Conservation (phyloP, 2,797 vertebrate genomes). For the Apogon talboti region DNA sequence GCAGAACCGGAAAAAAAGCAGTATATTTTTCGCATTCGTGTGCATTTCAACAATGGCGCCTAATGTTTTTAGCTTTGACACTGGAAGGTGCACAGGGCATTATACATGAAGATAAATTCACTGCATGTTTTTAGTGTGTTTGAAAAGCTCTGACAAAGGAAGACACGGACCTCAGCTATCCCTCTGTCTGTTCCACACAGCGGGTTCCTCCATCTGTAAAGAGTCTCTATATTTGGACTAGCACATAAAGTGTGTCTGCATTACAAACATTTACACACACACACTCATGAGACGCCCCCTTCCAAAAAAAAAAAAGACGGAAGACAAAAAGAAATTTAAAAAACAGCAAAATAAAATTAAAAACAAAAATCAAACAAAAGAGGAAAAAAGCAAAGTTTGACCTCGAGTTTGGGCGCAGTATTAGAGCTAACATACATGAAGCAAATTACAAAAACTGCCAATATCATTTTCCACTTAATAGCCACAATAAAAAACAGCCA, state of each 20-base stretch:
- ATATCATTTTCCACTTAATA: conserved; percentile 76
- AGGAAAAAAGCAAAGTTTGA: conserved; percentile 29
- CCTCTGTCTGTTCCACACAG: background rate
- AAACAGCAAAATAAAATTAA: background rate
- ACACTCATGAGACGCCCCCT: conserved; percentile 25
- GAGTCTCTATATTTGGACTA: conserved; percentile 18
- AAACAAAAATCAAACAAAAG: background rate
- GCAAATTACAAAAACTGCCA: conserved; percentile 79
- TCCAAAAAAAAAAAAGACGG: conserved; percentile 28
- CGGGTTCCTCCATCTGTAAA: conserved; percentile 24
- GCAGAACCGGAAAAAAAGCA: background rate
- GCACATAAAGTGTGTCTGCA: conserved; percentile 12
- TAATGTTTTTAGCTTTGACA: background rate
- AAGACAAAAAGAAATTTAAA: background rate
- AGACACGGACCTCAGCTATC: conserved; percentile 48
- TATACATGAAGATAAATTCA: conserved; percentile 10
- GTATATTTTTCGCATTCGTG: background rate
- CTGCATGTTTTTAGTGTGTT: conserved; percentile 3
- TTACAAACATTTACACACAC: conserved; percentile 16
- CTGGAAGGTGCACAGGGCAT: background rate
- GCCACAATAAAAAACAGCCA: conserved; percentile 82
- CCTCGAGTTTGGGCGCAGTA: conserved; percentile 61
- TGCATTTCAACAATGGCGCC: background rate
- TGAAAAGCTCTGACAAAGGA: conserved; percentile 44
- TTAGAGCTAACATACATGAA: conserved; percentile 67